These are phyloP conservation scores for Genyomyrus donnyi DNA, from an alignment of 2,113 vertebrate genomes.

Conservation along the genomic window DNA sequence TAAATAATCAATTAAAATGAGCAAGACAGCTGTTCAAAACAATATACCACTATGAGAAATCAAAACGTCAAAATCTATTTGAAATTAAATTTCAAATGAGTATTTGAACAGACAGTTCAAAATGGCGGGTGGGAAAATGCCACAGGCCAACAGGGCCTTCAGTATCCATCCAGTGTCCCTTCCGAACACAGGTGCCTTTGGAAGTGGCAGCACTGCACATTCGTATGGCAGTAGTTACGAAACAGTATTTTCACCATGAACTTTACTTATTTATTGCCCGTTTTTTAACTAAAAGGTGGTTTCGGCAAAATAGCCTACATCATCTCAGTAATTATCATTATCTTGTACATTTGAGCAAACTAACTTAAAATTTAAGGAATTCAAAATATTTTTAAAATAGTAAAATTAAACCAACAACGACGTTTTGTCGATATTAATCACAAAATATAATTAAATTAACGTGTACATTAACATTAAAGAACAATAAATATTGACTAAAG, in stretches of 20 bases:
- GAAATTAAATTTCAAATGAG: not conserved
- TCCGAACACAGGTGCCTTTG: not conserved
- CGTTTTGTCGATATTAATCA: not conserved
- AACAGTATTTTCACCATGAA: not conserved
- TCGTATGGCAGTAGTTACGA: not conserved
- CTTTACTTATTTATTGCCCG: not conserved
- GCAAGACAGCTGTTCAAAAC: not conserved
- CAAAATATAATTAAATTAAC: not conserved
- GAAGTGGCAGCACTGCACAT: not conserved
- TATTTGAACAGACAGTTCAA: not conserved
- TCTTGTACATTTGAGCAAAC: not conserved
- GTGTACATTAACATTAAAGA: not conserved
- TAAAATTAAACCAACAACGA: not conserved
- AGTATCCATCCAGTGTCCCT: not conserved
- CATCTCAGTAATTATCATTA: not conserved
- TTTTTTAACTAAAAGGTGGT: not conserved
- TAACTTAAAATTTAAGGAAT: not conserved
- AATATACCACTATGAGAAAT: not conserved
- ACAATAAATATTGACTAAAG: not conserved
- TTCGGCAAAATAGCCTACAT: not conserved
- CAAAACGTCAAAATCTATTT: not conserved
- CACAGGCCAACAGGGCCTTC: not conserved
- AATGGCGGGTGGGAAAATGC: not conserved
- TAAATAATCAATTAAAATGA: not conserved
- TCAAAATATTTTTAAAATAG: not conserved